Conservation (phyloP, 2,113 vertebrate genomes). For the Trichechus manatus region DNA sequence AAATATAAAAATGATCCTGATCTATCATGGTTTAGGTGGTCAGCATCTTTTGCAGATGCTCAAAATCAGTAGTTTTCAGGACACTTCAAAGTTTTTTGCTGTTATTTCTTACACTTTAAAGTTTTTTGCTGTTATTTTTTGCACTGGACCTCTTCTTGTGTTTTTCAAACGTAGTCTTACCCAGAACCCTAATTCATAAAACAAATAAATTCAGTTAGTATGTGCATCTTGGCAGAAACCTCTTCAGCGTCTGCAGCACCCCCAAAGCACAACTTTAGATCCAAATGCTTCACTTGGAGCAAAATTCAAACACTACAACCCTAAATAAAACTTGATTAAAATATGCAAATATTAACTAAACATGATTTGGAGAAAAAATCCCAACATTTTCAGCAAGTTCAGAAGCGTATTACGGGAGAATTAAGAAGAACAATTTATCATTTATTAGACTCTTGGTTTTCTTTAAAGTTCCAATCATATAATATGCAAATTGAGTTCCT, state of each 20-base stretch:
- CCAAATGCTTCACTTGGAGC: not conserved
- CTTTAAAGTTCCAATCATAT: not conserved
- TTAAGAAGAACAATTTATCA: not conserved
- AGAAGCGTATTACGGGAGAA: not conserved
- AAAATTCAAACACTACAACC: not conserved
- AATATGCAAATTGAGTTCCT: not conserved
- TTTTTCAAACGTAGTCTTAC: constrained; percentile 27
- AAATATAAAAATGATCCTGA: not conserved
- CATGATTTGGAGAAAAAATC: not conserved
- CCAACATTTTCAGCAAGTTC: constrained; percentile 7
- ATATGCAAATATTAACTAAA: constrained; percentile 34
- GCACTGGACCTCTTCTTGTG: not conserved
- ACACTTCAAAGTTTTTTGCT: not conserved
- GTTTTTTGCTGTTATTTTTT: not conserved
- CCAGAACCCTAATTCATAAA: not conserved
- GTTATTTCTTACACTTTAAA: not conserved
- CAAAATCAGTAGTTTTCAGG: not conserved
- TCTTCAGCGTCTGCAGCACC: not conserved
- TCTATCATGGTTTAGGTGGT: not conserved
- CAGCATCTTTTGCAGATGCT: not conserved
- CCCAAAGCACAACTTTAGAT: not conserved
- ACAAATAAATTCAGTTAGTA: not conserved
- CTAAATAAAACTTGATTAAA: constrained; percentile 47
- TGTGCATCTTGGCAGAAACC: not conserved
- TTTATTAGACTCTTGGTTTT: not conserved